Evolutionary conservation across 2,797 vertebrate genomes (phyloP), one percentile per base, ranked within the genome.

Genomic region (Periophthalmus magnuspinnatus): DNA sequence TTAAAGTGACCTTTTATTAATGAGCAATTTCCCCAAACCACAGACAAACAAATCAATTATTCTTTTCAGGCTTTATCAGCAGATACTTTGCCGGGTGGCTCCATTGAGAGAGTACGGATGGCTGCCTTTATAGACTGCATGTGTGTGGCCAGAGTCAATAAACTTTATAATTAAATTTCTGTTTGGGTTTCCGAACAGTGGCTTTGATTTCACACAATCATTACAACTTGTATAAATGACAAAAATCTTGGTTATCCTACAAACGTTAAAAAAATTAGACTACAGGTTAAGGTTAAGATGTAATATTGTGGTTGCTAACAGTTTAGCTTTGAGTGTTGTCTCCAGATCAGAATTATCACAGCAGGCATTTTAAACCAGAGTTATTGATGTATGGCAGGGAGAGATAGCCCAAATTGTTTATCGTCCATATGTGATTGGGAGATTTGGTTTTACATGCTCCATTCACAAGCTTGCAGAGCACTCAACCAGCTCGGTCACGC

Each of bases 361-460:
- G 65, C 66, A 76, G 69, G 70, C 68, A 66, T 80, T 80, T 79
- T 81, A 67, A 74, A 64, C 79, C 65, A 71, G 10, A 60, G 55
- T 75, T 80, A 69, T 80, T 36, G 61, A 76, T 57, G 38, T 80
- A 72, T 82, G 76, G 79, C 5, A 3, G 66, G 66, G 76, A 68
- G 73, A 81, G 77, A 87, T 82, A 79, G 76, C 10, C 69, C 47
- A 78, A 86, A 88, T 90, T 88, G 86, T 86, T 89, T 84, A 77
- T 63, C 74, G 67, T 88, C 80, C 75, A 81, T 79, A 79, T 78
- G 76, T 77, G 85, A 90, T 89, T 81, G 84, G 70, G 61, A 81
- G 81, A 87, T 90, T 80, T 84, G 67, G 67, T 65, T 80, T 74
- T 84, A 82, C 82, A 80, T 59, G 72, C 60, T 77, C 45, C 24